A percentile compares a stretch with the other conserved stretches of the same genome.
These are phyloP conservation scores for Holothuria leucospilota DNA, from an alignment of 53 echinoderm and acorn worm genomes.

Conservation along the genomic window DNA sequence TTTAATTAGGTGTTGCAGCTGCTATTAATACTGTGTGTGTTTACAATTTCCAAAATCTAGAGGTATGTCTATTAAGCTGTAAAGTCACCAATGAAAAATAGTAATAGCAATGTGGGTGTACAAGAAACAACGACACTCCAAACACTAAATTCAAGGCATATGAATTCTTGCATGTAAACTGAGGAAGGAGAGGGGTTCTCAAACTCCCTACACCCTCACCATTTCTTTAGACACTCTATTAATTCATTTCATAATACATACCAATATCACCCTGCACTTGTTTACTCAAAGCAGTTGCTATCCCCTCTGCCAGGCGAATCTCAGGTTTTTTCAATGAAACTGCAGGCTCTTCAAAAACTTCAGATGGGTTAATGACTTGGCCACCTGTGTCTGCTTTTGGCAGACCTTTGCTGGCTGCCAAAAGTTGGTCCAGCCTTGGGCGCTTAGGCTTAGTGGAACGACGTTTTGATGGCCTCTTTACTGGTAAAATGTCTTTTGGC, in stretches of 20 bases:
- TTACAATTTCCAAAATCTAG: too few relatives aligned
- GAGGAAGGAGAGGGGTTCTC: too few relatives aligned
- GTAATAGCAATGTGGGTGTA: too few relatives aligned
- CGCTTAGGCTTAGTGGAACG: slow-evolving; percentile 42
- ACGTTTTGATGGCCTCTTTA: slow-evolving; percentile 64
- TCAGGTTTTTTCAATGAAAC: slow-evolving; percentile 75
- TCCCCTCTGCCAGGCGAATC: slow-evolving; percentile 80
- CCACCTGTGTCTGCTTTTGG: background rate
- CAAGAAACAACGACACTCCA: too few relatives aligned
- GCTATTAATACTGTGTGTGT: too few relatives aligned
- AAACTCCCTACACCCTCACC: too few relatives aligned
- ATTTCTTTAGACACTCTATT: too few relatives aligned
- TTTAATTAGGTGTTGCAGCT: too few relatives aligned
- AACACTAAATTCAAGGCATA: too few relatives aligned
- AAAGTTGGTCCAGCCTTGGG: slow-evolving; percentile 69
- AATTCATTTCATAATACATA: background rate
- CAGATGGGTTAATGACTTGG: slow-evolving; percentile 25
- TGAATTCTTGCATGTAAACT: too few relatives aligned
- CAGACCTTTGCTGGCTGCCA: slow-evolving; percentile 35
- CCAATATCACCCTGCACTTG: slow-evolving; percentile 59
- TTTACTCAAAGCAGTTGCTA: slow-evolving; percentile 63
- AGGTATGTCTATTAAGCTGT: too few relatives aligned
- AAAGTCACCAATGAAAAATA: too few relatives aligned
- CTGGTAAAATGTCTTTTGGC: slow-evolving; percentile 35
- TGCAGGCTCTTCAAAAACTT: slow-evolving; percentile 62